Evolutionary conservation across 2,113 vertebrate species (phyloP), one percentile per base, ranked within the genome.

Genomic region (Ammospiza nelsoni): DNA sequence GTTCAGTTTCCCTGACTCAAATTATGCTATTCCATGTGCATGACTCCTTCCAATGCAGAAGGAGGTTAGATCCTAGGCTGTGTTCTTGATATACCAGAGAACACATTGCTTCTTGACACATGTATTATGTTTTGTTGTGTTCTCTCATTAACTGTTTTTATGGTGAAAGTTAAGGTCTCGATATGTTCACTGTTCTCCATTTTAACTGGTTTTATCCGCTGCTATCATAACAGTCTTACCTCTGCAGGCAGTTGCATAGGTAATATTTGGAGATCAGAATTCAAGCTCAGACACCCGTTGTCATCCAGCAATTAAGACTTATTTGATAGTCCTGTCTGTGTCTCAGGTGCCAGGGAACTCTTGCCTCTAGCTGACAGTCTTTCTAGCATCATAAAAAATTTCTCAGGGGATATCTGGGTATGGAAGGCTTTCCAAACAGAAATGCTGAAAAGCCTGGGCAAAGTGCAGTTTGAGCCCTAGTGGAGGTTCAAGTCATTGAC

Each of bases 181-280:
- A 94, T 92, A 90, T 87, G 52, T 93, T 96, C 90, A 33, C 72
- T 87, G 71, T 92, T 97, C 74, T 65, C 48, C 43, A 41, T 82
- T 97, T 96, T 97, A 98, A 98, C 97, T 97, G 77, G 76, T 96
- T 97, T 97, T 98, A 96, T 97, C 97, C 96, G 82, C 76, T 96
- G 82, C 86, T 97, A 94, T 97, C 90, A 66, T 96, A 97, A 97
- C 92, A 96, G 68, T 84, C 92, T 97, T 97, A 96, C 87, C 94
- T 98, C 87, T 94, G 62, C 67, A 97, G 95, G 95, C 92, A 85
- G 74, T 97, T 96, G 90, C 92, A 81, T 95, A 92, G 96, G 91
- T 98, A 97, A 97, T 97, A 97, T 97, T 98, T 98, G 96, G 88
- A 96, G 94, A 98, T 97, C 82, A 95, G 94, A 97, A 98, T 98